These are phyloP conservation scores for Sicus ferrugineus DNA, from an alignment of 2,888 invertebrate species.

Conservation along the genomic window DNA sequence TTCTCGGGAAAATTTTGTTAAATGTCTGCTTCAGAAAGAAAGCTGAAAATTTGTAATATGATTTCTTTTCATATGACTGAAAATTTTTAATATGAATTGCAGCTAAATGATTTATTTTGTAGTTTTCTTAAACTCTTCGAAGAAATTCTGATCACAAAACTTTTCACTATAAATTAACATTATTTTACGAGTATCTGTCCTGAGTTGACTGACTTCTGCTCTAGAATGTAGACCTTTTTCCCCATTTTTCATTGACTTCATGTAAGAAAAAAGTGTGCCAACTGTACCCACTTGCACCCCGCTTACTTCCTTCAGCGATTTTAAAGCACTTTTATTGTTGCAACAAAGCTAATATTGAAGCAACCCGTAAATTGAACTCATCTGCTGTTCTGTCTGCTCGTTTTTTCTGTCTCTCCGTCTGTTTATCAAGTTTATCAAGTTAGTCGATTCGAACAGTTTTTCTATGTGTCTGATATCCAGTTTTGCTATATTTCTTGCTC, in stretches of 20 bases:
- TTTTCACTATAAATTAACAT: too few species aligned
- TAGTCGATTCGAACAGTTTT: not conserved
- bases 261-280: not conserved
- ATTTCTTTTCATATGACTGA: not conserved
- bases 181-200: too few species aligned
- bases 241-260: not conserved
- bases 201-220: not conserved
- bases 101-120: not conserved
- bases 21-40: too few species aligned
- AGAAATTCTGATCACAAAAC: not conserved
- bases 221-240: not conserved
- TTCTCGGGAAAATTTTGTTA: too few species aligned
- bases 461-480: not conserved
- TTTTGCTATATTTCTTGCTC: too few species aligned
- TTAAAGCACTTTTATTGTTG: not conserved
- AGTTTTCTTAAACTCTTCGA: not conserved
- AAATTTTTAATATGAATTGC: not conserved
- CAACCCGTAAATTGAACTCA: not conserved
- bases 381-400: not conserved
- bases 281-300: not conserved
- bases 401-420: not conserved
- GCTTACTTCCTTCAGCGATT: not conserved
- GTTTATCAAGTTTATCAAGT: not conserved
- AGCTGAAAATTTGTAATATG: too few species aligned
- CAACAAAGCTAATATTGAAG: constrained; percentile 1